A percentile compares a stretch with the other conserved stretches of the same genome.
These are phyloP conservation scores for Amphimallon solstitiale DNA, from an alignment of 2,888 invertebrate genomes.

Conservation along the genomic window DNA sequence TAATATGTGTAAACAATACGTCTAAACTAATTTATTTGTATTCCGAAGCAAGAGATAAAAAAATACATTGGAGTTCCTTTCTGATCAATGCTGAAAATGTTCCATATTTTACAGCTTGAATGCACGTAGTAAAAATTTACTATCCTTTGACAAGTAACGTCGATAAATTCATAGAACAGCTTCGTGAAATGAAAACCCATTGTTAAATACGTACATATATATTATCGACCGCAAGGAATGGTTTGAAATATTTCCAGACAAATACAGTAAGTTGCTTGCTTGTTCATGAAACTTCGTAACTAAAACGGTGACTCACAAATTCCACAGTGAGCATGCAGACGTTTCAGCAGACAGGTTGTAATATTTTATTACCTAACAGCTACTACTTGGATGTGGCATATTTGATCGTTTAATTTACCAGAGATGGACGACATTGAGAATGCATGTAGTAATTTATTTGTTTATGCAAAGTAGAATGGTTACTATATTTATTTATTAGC, in stretches of 20 bases:
- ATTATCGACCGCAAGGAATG: neutral
- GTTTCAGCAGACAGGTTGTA: conserved; percentile 25
- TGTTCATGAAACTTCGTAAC: conserved; percentile 5
- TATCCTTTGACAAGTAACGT: neutral
- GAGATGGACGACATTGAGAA: conserved; percentile 1
- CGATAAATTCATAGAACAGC: neutral
- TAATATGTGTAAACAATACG: no score
- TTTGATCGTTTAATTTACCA: conserved; percentile 20
- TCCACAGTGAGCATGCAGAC: conserved; percentile 22
- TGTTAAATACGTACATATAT: conserved; percentile 3
- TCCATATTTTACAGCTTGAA: no score
- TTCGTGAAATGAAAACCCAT: neutral
- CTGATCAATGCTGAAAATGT: no score
- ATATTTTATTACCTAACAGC: conserved; percentile 31
- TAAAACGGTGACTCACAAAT: conserved; percentile 25
- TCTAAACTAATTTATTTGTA: no score
- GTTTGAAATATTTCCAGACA: conserved; percentile 9
- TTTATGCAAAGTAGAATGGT: conserved; percentile 2
- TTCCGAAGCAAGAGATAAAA: no score
- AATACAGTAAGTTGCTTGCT: conserved; percentile 1
- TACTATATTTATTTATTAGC: no score
- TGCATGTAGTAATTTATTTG: neutral
- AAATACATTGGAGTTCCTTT: no score
- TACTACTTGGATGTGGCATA: conserved; percentile 14
- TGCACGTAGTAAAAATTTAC: neutral